A percentile compares a stretch with the other conserved stretches of the same genome.
phyloP scores from a whole-genome alignment of 1,140 invertebrate species.

The Pissodes strobi region DNA sequence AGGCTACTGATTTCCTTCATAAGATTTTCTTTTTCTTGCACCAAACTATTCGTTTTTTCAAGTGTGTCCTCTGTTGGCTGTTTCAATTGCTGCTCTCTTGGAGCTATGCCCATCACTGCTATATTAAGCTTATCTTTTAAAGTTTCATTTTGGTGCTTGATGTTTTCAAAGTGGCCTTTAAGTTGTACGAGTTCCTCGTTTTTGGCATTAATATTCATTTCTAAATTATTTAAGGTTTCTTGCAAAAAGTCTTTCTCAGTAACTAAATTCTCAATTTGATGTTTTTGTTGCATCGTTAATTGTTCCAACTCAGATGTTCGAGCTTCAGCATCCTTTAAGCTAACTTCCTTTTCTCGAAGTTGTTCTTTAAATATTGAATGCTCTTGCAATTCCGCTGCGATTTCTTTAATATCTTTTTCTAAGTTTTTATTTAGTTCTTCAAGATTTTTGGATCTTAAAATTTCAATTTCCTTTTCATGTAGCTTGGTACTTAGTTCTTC shows the following conservation, averaged over 20 bases:
- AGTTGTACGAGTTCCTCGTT: too few relatives aligned
- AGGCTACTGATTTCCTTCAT: conserved; percentile 10
- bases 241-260: too few relatives aligned
- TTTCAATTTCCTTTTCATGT: conserved; percentile 21
- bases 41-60: neutral
- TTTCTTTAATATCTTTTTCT: neutral
- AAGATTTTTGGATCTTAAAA: neutral
- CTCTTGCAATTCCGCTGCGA: neutral
- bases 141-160: neutral
- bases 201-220: too few relatives aligned
- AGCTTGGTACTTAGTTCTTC: conserved; percentile 28
- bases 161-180: too few relatives aligned
- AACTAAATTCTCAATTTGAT: too few relatives aligned
- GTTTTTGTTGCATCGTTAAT: too few relatives aligned
- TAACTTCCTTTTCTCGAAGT: conserved; percentile 1
- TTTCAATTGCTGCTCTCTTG: neutral
- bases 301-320: too few relatives aligned
- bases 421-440: conserved; percentile 6
- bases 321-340: conserved; percentile 20
- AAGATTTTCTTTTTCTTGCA: conserved; percentile 5
- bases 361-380: neutral
- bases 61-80: neutral
- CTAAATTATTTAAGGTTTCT: too few relatives aligned
- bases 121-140: conserved; percentile 1
- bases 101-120: neutral